A percentile compares a stretch with the other conserved stretches of the same genome.
Evolutionary conservation across 1,140 invertebrate species (phyloP).

Genomic region (Caenorhabditis elegans): DNA sequence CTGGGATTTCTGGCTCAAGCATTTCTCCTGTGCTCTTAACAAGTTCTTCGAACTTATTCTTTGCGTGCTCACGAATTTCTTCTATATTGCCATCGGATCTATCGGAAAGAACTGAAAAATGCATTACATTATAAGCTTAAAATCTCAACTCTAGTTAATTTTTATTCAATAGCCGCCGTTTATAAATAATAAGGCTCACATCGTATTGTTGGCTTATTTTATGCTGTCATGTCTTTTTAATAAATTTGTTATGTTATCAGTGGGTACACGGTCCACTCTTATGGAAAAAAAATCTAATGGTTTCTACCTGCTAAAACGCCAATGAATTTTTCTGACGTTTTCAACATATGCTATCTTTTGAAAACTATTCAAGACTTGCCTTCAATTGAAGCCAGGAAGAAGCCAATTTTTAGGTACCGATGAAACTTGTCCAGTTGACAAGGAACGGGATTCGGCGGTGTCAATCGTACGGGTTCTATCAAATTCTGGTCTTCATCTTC

Average conservation of each 20-base stretch:
- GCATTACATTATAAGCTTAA: no score
- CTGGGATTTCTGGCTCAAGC: neutral
- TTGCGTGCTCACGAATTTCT: neutral
- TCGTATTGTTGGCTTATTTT: no score
- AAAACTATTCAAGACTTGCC: neutral
- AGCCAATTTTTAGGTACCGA: neutral
- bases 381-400: neutral
- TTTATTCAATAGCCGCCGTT: no score
- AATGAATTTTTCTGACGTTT: neutral
- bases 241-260: no score
- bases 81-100: neutral
- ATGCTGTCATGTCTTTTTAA: no score
- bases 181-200: no score
- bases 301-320: no score
- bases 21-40: neutral
- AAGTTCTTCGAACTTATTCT: neutral
- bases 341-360: neutral
- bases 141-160: no score
- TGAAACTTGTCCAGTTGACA: neutral
- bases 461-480: neutral
- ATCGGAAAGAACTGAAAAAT: neutral
- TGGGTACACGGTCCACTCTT: no score
- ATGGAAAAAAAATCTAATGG: no score
- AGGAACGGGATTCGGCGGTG: neutral
- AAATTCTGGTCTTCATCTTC: neutral